Conservation (phyloP, 2,888 invertebrate species). For the Synanthedon tipuliformis region DNA sequence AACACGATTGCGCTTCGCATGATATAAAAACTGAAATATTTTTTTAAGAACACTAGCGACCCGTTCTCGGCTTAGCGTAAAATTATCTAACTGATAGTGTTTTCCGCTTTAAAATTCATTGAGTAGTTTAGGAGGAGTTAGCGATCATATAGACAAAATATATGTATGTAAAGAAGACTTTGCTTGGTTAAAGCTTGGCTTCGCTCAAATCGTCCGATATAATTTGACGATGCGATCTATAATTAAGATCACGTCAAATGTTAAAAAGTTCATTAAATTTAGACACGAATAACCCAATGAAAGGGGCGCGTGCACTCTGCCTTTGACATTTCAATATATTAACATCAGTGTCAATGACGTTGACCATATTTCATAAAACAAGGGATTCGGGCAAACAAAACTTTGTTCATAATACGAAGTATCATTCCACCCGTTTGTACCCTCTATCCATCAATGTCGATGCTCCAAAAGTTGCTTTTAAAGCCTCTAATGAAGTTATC, state of each 20-base stretch:
- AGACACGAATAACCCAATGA: neutral
- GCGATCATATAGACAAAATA: too few relatives aligned
- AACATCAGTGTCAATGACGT: constrained; percentile 44
- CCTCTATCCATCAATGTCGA: constrained; percentile 31
- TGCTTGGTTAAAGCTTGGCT: too few relatives aligned
- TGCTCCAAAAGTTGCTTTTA: constrained; percentile 18
- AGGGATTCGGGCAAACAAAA: constrained; percentile 31
- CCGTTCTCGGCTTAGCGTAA: too few relatives aligned
- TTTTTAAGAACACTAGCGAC: too few relatives aligned
- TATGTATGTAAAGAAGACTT: too few relatives aligned
- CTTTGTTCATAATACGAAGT: constrained; percentile 20
- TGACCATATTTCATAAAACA: constrained; percentile 60
- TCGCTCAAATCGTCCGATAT: too few relatives aligned
- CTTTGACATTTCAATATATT: constrained; percentile 55
- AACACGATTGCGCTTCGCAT: too few relatives aligned
- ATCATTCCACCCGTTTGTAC: constrained; percentile 6
- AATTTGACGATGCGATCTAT: too few relatives aligned
- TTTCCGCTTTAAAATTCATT: too few relatives aligned
- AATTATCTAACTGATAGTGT: too few relatives aligned
- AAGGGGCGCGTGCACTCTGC: constrained; percentile 16
- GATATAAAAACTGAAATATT: too few relatives aligned
- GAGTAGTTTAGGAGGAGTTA: too few relatives aligned
- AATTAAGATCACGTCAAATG: neutral
- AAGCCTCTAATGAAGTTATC: constrained; percentile 29
- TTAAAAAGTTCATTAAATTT: neutral